Conservation (phyloP, 2,797 vertebrate species). For the Denticeps clupeoides region DNA sequence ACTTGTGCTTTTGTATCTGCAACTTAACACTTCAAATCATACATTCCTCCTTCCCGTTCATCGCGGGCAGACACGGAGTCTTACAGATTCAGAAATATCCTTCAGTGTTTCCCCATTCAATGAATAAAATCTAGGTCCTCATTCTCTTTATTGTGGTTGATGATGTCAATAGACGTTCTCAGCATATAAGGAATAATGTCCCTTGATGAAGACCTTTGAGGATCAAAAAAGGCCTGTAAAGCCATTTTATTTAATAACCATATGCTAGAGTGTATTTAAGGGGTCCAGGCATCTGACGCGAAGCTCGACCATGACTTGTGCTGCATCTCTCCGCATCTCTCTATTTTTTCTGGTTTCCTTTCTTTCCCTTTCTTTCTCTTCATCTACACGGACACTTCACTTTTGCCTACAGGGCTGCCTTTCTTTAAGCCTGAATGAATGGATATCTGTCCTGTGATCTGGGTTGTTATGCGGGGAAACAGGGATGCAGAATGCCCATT, state of each 20-base stretch:
- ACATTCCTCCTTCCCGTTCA: no score
- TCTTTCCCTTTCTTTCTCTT: not conserved
- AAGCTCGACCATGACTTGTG: not conserved
- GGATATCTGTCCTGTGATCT: conserved; percentile 21
- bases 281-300: conserved; percentile 21
- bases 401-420: not conserved
- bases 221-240: conserved; percentile 20
- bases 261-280: conserved; percentile 21
- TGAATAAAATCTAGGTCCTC: no score
- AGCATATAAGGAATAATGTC: no score
- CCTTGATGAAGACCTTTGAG: no score
- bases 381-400: not conserved
- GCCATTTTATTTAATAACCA: conserved; percentile 22
- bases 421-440: conserved; percentile 13
- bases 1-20: conserved; percentile 1
- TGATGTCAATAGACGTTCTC: no score
- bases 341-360: no score
- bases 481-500: conserved; percentile 20
- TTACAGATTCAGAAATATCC: no score
- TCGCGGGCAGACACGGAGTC: no score
- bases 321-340: no score
- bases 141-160: no score
- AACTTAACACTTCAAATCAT: no score
- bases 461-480: conserved; percentile 17
- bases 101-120: no score